phyloP scores from a whole-genome alignment of 2,888 invertebrate genomes.

The Scaptomyza caliginosa region DNA sequence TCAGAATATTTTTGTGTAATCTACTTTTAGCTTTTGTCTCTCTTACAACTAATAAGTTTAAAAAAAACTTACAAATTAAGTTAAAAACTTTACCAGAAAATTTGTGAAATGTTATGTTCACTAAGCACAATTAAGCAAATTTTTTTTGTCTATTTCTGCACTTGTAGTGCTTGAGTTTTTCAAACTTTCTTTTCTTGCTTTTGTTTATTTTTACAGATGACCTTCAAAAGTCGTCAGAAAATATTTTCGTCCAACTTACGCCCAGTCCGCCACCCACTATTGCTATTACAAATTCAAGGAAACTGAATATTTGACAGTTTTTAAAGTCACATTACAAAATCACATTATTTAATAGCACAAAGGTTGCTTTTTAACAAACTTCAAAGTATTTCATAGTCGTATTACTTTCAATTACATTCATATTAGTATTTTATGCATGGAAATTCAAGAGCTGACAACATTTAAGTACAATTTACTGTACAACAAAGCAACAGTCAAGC shows the following conservation, averaged over 20 bases:
- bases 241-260: neutral
- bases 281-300: neutral
- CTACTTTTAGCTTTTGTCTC: too few species aligned
- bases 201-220: neutral
- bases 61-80: too few species aligned
- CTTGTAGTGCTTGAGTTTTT: neutral
- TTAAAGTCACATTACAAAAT: neutral
- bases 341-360: neutral
- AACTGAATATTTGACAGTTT: neutral
- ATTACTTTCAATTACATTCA: neutral
- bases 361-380: neutral
- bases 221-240: neutral
- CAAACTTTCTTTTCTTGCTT: neutral
- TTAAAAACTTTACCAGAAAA: too few species aligned
- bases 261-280: neutral
- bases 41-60: too few species aligned
- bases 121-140: neutral
- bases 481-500: constrained; percentile 30
- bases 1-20: too few species aligned
- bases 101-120: too few species aligned
- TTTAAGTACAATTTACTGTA: constrained; percentile 1
- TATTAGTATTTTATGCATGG: constrained; percentile 13
- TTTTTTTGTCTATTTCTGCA: neutral
- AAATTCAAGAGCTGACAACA: constrained; percentile 25
- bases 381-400: neutral